These are phyloP conservation scores for Hypomecis punctinalis DNA, from an alignment of 2,888 invertebrate species.

Conservation along the genomic window DNA sequence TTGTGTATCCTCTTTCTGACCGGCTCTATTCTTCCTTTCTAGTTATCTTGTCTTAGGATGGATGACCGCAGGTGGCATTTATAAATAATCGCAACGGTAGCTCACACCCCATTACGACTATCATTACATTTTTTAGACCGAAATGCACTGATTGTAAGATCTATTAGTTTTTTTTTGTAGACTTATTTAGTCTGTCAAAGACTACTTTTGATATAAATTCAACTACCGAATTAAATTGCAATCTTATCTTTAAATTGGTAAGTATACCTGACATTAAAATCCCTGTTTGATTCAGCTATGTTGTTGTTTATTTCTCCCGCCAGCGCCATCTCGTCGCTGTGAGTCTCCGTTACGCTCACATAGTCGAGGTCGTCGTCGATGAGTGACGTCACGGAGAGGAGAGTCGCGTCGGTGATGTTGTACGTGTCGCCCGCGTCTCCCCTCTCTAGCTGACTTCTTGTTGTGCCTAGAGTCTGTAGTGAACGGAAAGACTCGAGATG, in stretches of 20 bases:
- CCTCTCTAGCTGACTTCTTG: constrained; percentile 62
- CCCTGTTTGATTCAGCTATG: constrained; percentile 2
- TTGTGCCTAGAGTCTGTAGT: constrained; percentile 61
- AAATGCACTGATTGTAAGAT: no score
- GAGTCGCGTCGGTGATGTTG: constrained; percentile 64
- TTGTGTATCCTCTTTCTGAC: no score
- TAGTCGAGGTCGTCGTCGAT: constrained; percentile 65
- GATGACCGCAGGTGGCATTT: no score
- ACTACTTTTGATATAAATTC: no score
- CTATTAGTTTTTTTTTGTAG: no score
- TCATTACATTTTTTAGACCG: no score
- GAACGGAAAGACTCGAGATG: constrained; percentile 9
- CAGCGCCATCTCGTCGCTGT: constrained; percentile 26
- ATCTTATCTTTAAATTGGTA: not conserved
- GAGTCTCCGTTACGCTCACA: constrained; percentile 24
- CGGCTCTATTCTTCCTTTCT: no score
- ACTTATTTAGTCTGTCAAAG: no score
- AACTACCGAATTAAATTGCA: no score
- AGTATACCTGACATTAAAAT: constrained; percentile 50
- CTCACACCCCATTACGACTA: no score
- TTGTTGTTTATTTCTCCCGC: constrained; percentile 10
- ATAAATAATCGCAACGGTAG: no score
- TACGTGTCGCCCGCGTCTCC: constrained; percentile 72
- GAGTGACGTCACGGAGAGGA: constrained; percentile 71
- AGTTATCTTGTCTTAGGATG: no score